Evolutionary conservation across 2,113 vertebrate genomes (phyloP).

Genomic region (Myrmophylax atrothorax): DNA sequence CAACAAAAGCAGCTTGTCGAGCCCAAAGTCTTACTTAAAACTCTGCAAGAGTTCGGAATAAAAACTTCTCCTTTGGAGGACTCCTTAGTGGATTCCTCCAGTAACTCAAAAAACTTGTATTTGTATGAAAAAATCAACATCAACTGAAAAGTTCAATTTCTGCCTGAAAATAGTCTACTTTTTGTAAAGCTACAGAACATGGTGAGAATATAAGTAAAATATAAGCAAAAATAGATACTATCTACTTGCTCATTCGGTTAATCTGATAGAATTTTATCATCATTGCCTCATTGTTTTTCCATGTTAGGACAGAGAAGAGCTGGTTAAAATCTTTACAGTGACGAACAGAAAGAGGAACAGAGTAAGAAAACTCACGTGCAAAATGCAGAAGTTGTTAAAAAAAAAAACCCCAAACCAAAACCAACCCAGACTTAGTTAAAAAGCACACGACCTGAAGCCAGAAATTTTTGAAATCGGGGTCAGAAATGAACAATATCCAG

Average conservation of each 20-base stretch:
- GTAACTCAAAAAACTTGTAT: neutral
- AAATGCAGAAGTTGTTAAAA: neutral
- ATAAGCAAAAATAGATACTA: neutral
- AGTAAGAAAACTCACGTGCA: fast-evolving
- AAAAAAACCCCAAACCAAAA: neutral
- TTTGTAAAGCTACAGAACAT: neutral
- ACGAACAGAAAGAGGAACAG: neutral
- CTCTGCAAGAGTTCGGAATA: neutral
- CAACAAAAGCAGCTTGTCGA: neutral
- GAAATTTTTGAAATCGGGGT: fast-evolving
- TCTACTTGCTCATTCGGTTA: neutral
- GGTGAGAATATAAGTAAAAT: neutral
- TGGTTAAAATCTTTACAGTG: neutral
- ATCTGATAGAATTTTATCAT: neutral
- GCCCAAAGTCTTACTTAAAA: neutral
- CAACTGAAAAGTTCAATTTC: neutral
- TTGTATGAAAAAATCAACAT: neutral
- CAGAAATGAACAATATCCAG: neutral
- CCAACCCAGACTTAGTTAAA: neutral
- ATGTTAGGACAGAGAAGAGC: fast-evolving
- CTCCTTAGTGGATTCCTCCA: neutral
- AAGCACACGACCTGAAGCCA: fast-evolving
- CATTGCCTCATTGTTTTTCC: neutral
- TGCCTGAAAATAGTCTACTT: neutral
- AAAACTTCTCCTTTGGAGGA: neutral